Base-by-base conservation (phyloP, 2,888 invertebrate genomes). In the Pterostichus madidus region DNA sequence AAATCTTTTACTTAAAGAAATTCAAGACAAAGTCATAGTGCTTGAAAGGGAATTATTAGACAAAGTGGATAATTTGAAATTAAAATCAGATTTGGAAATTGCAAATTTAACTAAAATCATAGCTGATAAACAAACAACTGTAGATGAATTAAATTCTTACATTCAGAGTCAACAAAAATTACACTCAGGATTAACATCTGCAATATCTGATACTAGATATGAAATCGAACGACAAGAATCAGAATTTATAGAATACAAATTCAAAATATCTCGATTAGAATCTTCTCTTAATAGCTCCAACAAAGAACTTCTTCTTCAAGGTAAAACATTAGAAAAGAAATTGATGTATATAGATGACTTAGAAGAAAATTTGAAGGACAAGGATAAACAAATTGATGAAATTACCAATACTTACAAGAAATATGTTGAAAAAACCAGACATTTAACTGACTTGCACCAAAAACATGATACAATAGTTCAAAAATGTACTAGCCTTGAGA, bases 371-470 rank as follows among this genome's bases (percentile, higher is more conserved):
- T 56, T 86, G 15, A 52, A 84, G 17, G 81, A 80, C 39, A 85
- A 85, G 53, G 56, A 84, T 15, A 59, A 61, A 44, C 82, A 84
- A 32, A 61, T 84, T 2, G 78, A 84, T 53, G 88, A 89, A 75
- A 84, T 86, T 53, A 85, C 85, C n/a, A 85, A 86, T 35, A 86
- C 87, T 73, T 85, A 87, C 35, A 87, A 87, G 61, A 88, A 88
- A 73, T 89, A 89, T 84, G 88, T 89, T 8, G 88, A 89, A 17
- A 87, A 88, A 76, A 88, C 88, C 73, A 88, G 88, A n/a, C 88
- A 87, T 85, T 88, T 88, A 71, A 88, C 88, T 83, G 86, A 87
- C 15, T 82, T 88, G 53, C 83, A 87, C 35, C 87, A 88, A 79
- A 87, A 87, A 80, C 87, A 85, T 79, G 89, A 89, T 83, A 84